A percentile compares a stretch with the other conserved stretches of the same genome.
Conservation (phyloP, 2,888 invertebrate species). For the Xanthorhoe designata region DNA sequence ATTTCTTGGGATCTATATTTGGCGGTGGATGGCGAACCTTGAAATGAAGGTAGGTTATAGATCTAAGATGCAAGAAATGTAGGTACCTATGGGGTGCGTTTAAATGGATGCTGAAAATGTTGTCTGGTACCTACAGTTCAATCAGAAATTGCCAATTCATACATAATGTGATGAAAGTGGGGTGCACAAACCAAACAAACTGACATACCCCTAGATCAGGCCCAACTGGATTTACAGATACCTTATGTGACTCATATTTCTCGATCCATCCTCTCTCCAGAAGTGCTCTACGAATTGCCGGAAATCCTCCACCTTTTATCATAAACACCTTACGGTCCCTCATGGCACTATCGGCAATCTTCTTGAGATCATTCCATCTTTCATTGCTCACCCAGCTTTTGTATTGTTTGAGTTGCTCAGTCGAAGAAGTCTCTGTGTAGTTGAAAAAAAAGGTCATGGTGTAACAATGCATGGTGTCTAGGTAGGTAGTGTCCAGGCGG, state of each 20-base stretch:
- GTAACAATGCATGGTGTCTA: background rate
- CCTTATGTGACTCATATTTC: conserved; percentile 85
- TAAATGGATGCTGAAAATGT: conserved; percentile 13
- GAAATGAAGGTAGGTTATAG: conserved; percentile 22
- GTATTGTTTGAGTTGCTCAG: conserved; percentile 77
- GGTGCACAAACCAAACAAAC: conserved; percentile 23
- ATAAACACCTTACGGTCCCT: conserved; percentile 88
- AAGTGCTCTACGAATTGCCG: conserved; percentile 89
- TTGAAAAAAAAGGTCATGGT: background rate
- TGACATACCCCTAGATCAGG: conserved; percentile 30
- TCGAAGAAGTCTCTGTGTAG: conserved; percentile 54
- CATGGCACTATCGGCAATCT: conserved; percentile 87
- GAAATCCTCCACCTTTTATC: conserved; percentile 90
- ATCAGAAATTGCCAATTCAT: conserved; percentile 15
- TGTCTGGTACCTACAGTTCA: background rate
- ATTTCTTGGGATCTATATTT: conserved; percentile 73
- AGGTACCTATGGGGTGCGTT: conserved; percentile 13
- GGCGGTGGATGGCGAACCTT: conserved; percentile 75
- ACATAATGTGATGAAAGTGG: conserved; percentile 30
- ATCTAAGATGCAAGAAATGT: background rate
- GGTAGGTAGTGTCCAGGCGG: background rate
- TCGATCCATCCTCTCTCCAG: conserved; percentile 91
- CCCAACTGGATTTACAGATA: conserved; percentile 46
- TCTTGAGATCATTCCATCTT: conserved; percentile 87
- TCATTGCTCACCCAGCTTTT: conserved; percentile 87